These are phyloP conservation scores for Clarias fuscus DNA, from an alignment of 2,797 vertebrate genomes.

Conservation along the genomic window DNA sequence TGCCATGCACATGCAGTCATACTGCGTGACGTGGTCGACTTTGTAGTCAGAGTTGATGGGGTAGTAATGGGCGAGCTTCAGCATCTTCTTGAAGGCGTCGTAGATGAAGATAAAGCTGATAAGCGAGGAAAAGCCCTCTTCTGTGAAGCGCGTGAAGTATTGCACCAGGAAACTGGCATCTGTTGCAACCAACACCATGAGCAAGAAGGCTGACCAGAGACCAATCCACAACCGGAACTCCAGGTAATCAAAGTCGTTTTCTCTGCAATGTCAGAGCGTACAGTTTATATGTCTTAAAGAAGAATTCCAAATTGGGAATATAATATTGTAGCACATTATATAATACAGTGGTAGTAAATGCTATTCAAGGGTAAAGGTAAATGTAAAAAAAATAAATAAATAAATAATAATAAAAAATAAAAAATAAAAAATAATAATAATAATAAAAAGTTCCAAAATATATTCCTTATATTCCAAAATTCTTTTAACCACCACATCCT, in stretches of 20 bases:
- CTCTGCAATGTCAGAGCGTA: constrained; percentile 69
- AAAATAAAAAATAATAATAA: too few relatives aligned
- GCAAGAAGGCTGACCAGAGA: constrained; percentile 93
- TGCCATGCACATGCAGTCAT: constrained; percentile 87
- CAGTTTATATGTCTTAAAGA: background rate
- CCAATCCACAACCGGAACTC: constrained; percentile 99
- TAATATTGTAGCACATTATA: background rate
- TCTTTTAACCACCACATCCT: background rate
- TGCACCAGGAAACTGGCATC: constrained; percentile 97
- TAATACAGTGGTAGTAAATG: background rate
- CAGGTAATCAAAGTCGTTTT: constrained; percentile 90
- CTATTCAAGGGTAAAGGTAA: background rate
- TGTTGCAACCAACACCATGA: constrained; percentile 89
- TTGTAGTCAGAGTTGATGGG: constrained; percentile 87
- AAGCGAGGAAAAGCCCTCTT: constrained; percentile 97
- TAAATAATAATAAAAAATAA: too few relatives aligned
- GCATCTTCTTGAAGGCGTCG: constrained; percentile 98
- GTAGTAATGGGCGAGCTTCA: constrained; percentile 89
- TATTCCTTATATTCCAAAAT: background rate
- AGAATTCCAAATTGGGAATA: background rate
- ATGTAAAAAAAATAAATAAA: too few relatives aligned
- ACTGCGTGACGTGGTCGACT: constrained; percentile 82
- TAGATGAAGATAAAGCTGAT: constrained; percentile 99
- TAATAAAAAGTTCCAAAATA: too few relatives aligned
- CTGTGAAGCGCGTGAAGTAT: constrained; percentile 98